A percentile compares a stretch with the other conserved stretches of the same genome.
phyloP scores from a whole-genome alignment of 2,888 invertebrate genomes.

The Camptogramma bilineatum region DNA sequence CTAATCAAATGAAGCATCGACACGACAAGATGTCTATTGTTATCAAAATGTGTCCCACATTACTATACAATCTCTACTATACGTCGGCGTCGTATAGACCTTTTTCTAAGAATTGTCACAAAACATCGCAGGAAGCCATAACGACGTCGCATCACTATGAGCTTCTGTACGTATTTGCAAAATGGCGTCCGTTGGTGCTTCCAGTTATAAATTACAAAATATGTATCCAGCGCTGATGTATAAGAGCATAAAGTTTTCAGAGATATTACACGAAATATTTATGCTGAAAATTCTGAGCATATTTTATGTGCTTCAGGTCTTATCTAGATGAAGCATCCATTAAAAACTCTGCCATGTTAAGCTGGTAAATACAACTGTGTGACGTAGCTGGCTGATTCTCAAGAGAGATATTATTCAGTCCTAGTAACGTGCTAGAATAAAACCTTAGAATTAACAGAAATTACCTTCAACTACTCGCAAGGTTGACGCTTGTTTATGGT shows the following conservation, averaged over 20 bases:
- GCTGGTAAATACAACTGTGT: background rate
- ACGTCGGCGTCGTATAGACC: background rate
- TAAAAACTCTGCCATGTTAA: background rate
- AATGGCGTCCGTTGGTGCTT: conserved; percentile 46
- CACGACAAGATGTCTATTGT: too few relatives aligned
- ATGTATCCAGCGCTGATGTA: conserved; percentile 22
- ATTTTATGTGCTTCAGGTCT: background rate
- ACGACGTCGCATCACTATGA: conserved; percentile 44
- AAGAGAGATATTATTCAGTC: too few relatives aligned
- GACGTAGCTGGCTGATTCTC: background rate
- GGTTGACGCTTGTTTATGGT: too few relatives aligned
- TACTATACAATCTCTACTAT: background rate
- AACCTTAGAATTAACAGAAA: too few relatives aligned
- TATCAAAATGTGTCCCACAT: too few relatives aligned
- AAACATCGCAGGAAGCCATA: background rate
- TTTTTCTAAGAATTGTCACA: background rate
- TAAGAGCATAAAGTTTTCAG: conserved; percentile 23
- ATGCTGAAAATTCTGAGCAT: conserved; percentile 6
- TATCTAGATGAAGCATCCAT: background rate
- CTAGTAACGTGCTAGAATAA: too few relatives aligned
- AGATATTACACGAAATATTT: conserved; percentile 16
- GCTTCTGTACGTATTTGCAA: conserved; percentile 55
- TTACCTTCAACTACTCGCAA: too few relatives aligned
- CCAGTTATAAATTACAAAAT: conserved; percentile 37
- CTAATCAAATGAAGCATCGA: too few relatives aligned